Evolutionary conservation across 1,140 invertebrate species (phyloP), one percentile per base, ranked within the genome.

Genomic region (Trinorchestia longiramus): DNA sequence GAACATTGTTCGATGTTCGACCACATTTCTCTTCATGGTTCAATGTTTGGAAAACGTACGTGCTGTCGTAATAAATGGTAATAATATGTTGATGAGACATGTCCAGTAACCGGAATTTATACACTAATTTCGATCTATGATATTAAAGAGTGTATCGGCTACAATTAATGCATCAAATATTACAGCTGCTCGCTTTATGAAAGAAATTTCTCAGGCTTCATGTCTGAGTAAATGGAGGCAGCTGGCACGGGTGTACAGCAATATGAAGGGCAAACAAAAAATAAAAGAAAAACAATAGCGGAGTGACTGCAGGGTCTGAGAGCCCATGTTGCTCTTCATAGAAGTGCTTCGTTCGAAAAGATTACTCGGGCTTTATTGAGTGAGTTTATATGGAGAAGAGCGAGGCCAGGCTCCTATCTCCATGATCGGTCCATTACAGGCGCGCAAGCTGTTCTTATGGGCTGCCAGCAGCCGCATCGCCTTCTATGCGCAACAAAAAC

Each of bases 241-340:
- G 62, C 62, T 77, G 62, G 62, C 62, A 36, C 62, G 62, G 28
- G 62, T 77, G 15, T 77, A 77, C 62, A 77, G 62, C 62, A 77
- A 77, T 77, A 77, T 77, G 62, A 77, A 77, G 62, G 62, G 62
- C 62, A 77, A 77, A 77, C 62, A 77, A 77, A 77, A 77, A 77
- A 77, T 77, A 77, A 77, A 28, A 36, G 62, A 77, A 77, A 77
- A 77, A 77, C 62, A 77, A 77, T 77, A 36, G 62, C 62, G 62
- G 36, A 36, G 62, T 28, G 62, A 77, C 62, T 77, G 62, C 62
- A 77, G 28, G 62, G 62, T 77, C 62, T 77, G 62, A 77, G 62
- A 77, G 62, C 62, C 62, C 15, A 77, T 77, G 62, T 77, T 77
- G 62, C 62, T 77, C 62, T 77, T 77, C 62, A 77, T 77, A 77